phyloP scores from a whole-genome alignment of 2,113 vertebrate genomes.

The Halichoeres trimaculatus region DNA sequence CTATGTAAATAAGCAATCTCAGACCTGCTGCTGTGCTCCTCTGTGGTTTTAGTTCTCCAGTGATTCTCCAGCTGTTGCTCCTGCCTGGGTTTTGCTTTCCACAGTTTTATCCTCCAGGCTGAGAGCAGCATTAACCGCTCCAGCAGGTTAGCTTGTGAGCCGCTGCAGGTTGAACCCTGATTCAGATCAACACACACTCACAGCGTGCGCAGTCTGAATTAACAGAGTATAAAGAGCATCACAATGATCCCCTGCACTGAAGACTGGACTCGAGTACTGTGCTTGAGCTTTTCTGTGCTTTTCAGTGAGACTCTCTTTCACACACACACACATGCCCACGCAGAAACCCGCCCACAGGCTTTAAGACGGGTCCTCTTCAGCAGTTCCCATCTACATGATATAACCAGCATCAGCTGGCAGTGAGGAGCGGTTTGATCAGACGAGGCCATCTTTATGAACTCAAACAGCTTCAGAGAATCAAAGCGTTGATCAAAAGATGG shows the following conservation, averaged over 20 bases:
- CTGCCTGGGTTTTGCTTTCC: background rate
- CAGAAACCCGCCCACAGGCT: background rate
- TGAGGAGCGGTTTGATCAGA: conserved; percentile 24
- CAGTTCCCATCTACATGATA: conserved; percentile 4
- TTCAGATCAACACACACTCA: conserved; percentile 12
- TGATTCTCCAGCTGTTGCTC: conserved; percentile 13
- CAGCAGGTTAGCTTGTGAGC: conserved; percentile 8
- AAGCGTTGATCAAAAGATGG: conserved; percentile 27
- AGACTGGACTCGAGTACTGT: too few species aligned
- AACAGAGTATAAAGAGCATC: background rate
- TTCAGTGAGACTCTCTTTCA: background rate
- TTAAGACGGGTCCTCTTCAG: background rate
- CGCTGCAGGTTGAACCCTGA: background rate
- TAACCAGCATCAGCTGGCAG: conserved; percentile 1
- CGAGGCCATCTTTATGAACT: conserved; percentile 20
- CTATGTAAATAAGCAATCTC: conserved; percentile 21
- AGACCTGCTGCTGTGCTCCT: conserved; percentile 19
- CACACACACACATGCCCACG: background rate
- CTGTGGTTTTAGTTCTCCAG: conserved; percentile 6
- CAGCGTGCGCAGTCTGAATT: background rate
- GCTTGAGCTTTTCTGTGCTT: too few species aligned
- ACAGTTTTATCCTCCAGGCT: background rate
- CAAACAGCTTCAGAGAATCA: conserved; percentile 22
- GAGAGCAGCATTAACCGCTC: background rate
- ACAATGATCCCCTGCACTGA: too few species aligned